phyloP scores from a whole-genome alignment of 2,113 vertebrate genomes.

The Xenopus laevis region DNA sequence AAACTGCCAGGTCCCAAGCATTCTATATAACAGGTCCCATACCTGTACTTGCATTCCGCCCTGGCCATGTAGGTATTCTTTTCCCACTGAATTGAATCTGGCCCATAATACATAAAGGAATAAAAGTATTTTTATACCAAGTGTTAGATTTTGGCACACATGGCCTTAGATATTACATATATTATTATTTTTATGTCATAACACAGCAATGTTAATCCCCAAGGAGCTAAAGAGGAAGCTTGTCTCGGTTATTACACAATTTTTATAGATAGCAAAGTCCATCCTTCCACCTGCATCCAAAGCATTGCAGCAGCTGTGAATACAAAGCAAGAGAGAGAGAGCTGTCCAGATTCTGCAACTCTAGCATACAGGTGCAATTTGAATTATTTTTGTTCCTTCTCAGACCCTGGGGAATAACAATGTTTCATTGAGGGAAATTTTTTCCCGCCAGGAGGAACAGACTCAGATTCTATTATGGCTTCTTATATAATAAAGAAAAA shows the following conservation, averaged over 20 bases:
- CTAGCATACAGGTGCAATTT: conserved; percentile 73
- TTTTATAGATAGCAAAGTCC: conserved; percentile 82
- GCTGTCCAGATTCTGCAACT: conserved; percentile 69
- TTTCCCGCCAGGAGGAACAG: conserved; percentile 34
- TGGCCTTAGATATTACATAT: no score
- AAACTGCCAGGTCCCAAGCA: no score
- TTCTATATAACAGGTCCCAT: no score
- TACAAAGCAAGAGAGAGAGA: conserved; percentile 73
- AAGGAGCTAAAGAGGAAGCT: conserved; percentile 71
- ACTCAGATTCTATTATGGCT: no score
- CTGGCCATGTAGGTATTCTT: no score
- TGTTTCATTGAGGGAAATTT: conserved; percentile 59
- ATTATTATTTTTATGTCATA: conserved; percentile 41
- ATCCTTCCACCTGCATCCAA: conserved; percentile 77
- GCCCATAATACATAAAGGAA: no score
- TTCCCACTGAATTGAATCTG: no score
- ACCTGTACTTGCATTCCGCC: no score
- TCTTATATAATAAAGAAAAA: no score
- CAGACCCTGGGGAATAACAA: conserved; percentile 66
- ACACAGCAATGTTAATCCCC: conserved; percentile 66
- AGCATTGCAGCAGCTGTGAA: conserved; percentile 72
- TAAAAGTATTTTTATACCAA: no score
- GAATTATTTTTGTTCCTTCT: conserved; percentile 60
- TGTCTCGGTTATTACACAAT: conserved; percentile 67
- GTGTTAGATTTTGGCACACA: no score